phyloP scores from a whole-genome alignment of 2,797 vertebrate species.

The Paramormyrops hopkinsi region DNA sequence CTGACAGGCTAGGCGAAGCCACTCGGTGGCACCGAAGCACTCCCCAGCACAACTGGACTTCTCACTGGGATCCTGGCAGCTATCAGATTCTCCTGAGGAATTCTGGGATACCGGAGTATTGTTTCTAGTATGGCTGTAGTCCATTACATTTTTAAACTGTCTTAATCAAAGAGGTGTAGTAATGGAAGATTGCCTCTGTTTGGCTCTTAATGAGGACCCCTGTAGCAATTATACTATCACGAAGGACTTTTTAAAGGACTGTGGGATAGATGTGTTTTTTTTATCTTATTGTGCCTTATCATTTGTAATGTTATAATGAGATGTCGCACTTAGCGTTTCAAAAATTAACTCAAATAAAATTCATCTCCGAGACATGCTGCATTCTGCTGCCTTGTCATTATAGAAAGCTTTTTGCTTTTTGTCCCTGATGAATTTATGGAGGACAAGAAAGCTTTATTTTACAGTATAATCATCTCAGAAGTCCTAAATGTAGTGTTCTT shows the following conservation, averaged over 20 bases:
- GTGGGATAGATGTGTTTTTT: background rate
- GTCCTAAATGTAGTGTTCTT: background rate
- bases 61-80: background rate
- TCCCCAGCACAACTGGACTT: background rate
- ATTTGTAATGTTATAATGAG: background rate
- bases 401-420: background rate
- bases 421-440: background rate
- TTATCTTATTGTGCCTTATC: background rate
- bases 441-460: background rate
- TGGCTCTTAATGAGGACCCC: background rate
- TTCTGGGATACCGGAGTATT: background rate
- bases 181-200: background rate
- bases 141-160: background rate
- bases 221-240: background rate
- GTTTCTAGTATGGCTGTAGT: background rate
- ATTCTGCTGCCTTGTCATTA: background rate
- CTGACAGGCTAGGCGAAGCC: conserved; percentile 40
- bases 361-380: background rate
- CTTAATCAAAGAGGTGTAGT: background rate
- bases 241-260: background rate
- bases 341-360: background rate
- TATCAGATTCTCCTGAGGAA: background rate
- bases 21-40: background rate
- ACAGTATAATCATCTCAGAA: background rate
- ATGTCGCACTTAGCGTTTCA: background rate